Evolutionary conservation across 1,140 invertebrate species (phyloP).

Genomic region (Cepaea nemoralis): DNA sequence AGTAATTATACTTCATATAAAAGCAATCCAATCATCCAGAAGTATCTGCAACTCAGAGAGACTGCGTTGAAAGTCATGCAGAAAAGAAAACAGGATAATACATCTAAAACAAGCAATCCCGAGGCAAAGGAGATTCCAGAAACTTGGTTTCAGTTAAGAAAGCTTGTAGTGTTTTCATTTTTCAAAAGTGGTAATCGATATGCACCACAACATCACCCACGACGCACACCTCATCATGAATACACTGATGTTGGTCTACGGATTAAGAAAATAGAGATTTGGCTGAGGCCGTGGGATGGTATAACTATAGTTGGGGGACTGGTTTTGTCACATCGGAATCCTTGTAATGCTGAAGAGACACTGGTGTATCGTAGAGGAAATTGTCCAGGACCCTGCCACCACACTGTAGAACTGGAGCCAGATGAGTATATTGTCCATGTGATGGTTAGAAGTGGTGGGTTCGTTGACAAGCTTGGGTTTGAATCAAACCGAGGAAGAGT

Average conservation of each 20-base stretch:
- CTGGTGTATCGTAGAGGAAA: not conserved
- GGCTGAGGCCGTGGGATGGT: constrained; percentile 29
- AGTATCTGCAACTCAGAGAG: not conserved
- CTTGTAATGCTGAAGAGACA: not conserved
- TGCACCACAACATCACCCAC: not conserved
- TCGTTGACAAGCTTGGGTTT: no score
- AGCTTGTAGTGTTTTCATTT: not conserved
- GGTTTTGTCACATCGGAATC: not conserved
- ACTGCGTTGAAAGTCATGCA: not conserved
- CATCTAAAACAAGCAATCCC: no score
- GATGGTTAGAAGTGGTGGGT: no score
- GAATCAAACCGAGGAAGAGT: no score
- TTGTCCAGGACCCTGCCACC: not conserved
- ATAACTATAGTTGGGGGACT: constrained; percentile 21
- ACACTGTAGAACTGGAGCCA: no score
- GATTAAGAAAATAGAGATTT: constrained; percentile 13
- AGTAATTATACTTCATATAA: not conserved
- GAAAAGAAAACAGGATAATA: not conserved
- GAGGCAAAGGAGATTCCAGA: constrained; percentile 20
- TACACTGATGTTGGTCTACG: constrained; percentile 3
- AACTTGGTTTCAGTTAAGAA: constrained; percentile 9
- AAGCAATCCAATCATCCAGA: constrained; percentile 7
- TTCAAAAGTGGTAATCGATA: not conserved
- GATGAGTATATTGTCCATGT: no score
- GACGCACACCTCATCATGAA: not conserved